phyloP scores from a whole-genome alignment of 1,140 invertebrate genomes.

The Bombus waltoni region DNA sequence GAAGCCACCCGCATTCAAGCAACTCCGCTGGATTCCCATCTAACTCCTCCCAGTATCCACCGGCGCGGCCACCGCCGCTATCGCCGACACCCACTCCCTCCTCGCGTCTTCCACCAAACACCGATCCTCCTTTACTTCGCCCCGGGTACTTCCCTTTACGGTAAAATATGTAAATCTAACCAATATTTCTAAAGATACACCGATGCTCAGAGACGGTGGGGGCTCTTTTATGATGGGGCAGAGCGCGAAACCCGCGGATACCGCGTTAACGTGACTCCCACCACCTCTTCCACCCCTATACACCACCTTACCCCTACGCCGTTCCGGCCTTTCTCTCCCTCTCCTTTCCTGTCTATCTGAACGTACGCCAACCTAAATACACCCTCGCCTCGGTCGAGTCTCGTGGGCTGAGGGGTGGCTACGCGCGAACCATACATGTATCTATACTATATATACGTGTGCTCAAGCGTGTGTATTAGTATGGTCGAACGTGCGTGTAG shows the following conservation, averaged over 20 bases:
- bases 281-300: background rate
- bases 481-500: background rate
- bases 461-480: too few relatives aligned
- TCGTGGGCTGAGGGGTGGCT: background rate
- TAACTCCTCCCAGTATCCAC: slow-evolving; percentile 44
- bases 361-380: slow-evolving; percentile 63
- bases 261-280: slow-evolving; percentile 58
- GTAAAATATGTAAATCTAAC: slow-evolving; percentile 82
- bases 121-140: slow-evolving; percentile 73
- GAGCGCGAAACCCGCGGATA: slow-evolving; percentile 73
- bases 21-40: slow-evolving; percentile 72
- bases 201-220: slow-evolving; percentile 57
- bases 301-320: background rate
- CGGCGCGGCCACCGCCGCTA: slow-evolving; percentile 3
- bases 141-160: slow-evolving; percentile 73
- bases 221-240: slow-evolving; percentile 77
- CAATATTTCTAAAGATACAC: slow-evolving; percentile 81
- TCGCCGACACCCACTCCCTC: slow-evolving; percentile 46
- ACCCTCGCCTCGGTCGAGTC: slow-evolving; percentile 35
- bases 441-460: background rate
- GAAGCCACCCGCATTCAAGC: slow-evolving; percentile 79
- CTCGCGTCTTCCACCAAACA: slow-evolving; percentile 60
- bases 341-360: slow-evolving; percentile 24
- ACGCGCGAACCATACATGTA: background rate
- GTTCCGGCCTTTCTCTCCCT: background rate